Evolutionary conservation across 2,113 vertebrate species (phyloP), one percentile per base, ranked within the genome.

Genomic region (Cynoglossus semilaevis): DNA sequence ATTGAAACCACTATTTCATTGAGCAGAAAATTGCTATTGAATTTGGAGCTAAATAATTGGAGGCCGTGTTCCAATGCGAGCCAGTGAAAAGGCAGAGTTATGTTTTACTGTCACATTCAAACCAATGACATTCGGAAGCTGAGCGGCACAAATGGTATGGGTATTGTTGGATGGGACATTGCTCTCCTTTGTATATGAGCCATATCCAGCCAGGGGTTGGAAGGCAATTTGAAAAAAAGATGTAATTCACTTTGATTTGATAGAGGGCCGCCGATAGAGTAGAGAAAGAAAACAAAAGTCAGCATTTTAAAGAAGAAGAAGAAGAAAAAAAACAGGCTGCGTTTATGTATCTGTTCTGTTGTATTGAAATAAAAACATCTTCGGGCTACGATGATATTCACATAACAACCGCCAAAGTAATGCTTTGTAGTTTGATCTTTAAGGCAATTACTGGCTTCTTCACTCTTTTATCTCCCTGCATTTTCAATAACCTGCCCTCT

Each of bases 361-460:
- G n/a, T n/a, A n/a, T n/a, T n/a, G n/a, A n/a, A n/a, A n/a, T n/a
- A n/a, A n/a, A n/a, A n/a, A n/a, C n/a, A n/a, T n/a, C n/a, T n/a
- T n/a, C n/a, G n/a, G n/a, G n/a, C n/a, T n/a, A n/a, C n/a, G n/a
- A n/a, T n/a, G n/a, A n/a, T n/a, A n/a, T n/a, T n/a, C n/a, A n/a
- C n/a, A n/a, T n/a, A n/a, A n/a, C n/a, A n/a, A n/a, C n/a, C n/a
- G n/a, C 95, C 92, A 93, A 93, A 95, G 94, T 96, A 97, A 96
- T 96, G 95, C 94, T 96, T 93, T 94, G 94, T 94, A 94, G 93
- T 96, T 92, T 94, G 94, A 97, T 96, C 95, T 93, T 97, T 94
- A 93, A 97, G 95, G 95, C 96, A 98, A 99, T 98, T 99, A 98
- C 94, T 92, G 93, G 88, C 82, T 94, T 92, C 92, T 90, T 90